Percentiles rank a stretch among this genome's conserved stretches.
These are phyloP conservation scores for Madoqua kirkii DNA, from an alignment of 2,113 vertebrate species.

Conservation along the genomic window DNA sequence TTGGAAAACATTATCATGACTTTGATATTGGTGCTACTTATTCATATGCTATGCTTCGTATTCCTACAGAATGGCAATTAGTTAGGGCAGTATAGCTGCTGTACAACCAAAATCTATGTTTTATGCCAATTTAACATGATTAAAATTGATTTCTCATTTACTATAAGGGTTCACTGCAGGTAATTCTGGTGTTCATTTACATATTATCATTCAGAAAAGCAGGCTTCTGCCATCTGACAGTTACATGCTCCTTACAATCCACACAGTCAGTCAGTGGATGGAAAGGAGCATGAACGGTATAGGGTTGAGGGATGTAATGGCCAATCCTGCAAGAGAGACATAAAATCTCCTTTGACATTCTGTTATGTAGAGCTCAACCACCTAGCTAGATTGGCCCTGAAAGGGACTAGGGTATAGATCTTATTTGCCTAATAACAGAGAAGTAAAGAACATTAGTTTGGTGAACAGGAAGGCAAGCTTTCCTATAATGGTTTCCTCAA, in stretches of 20 bases:
- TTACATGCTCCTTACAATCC: not conserved
- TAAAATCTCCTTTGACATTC: not conserved
- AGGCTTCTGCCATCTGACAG: not conserved
- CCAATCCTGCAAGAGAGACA: not conserved
- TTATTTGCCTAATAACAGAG: not conserved
- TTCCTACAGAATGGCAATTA: not conserved
- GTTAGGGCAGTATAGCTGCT: not conserved
- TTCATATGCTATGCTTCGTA: not conserved
- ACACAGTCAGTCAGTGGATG: not conserved
- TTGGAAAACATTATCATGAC: not conserved
- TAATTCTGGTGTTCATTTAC: not conserved
- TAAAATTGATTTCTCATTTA: not conserved
- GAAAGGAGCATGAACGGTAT: not conserved
- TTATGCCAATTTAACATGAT: not conserved
- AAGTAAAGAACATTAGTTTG: not conserved
- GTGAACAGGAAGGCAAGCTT: not conserved
- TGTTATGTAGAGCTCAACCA: not conserved
- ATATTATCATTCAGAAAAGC: not conserved
- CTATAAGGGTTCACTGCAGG: not conserved
- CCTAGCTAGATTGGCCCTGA: not conserved
- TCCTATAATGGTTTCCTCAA: not conserved
- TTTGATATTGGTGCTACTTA: not conserved
- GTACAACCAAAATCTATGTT: not conserved
- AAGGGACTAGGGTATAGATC: rapidly evolving
- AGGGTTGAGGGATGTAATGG: not conserved